Percentiles rank a stretch among this genome's conserved stretches.
Conservation (phyloP, 2,113 vertebrate species). For the Capreolus pygargus region DNA sequence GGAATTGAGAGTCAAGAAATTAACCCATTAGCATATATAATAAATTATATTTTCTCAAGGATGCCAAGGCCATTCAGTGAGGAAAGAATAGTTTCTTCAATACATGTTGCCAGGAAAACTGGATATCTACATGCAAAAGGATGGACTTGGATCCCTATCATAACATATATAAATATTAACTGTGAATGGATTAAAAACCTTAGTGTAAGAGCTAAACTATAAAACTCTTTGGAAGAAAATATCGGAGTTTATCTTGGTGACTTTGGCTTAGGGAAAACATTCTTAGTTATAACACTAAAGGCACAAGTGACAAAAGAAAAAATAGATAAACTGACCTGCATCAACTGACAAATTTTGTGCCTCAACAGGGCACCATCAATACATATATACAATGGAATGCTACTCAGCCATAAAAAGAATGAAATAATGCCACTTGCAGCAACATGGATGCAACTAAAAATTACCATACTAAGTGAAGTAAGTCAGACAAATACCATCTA, state of each 20-base stretch:
- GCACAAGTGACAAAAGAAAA: not conserved
- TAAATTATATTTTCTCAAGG: not conserved
- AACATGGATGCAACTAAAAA: not conserved
- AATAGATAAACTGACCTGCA: not conserved
- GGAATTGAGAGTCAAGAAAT: not conserved
- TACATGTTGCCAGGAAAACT: not conserved
- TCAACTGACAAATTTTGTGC: not conserved
- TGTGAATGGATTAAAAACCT: not conserved
- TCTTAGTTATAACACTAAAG: not conserved
- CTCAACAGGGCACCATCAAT: not conserved
- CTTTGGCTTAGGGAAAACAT: not conserved
- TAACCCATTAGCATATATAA: not conserved
- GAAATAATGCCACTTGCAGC: not conserved
- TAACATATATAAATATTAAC: not conserved
- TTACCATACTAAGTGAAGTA: not conserved
- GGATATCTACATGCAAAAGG: not conserved
- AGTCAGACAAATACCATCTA: not conserved
- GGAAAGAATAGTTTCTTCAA: slow-evolving; percentile 1
- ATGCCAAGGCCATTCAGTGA: not conserved
- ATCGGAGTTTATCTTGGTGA: not conserved
- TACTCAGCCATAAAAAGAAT: not conserved
- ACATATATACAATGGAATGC: not conserved
- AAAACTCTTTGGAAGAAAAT: not conserved
- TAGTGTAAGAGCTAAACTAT: not conserved
- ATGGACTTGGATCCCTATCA: not conserved